phyloP scores from a whole-genome alignment of 1,140 invertebrate genomes.

The Halesus radiatus region DNA sequence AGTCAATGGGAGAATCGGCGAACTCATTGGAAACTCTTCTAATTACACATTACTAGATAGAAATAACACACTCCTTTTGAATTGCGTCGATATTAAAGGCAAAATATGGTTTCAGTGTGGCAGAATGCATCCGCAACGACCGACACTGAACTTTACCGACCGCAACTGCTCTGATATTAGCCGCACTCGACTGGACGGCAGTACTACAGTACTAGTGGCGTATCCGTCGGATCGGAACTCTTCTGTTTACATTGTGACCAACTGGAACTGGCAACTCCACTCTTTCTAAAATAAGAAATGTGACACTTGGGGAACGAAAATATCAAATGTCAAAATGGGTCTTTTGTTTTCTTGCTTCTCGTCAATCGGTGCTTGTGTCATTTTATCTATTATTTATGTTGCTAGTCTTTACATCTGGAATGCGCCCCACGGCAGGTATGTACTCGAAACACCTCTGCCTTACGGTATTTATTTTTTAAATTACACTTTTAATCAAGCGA shows the following conservation, averaged over 20 bases:
- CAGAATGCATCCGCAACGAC: slow-evolving; percentile 36
- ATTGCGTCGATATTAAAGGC: slow-evolving; percentile 36
- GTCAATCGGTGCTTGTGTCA: slow-evolving; percentile 76
- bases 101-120: slow-evolving; percentile 48
- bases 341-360: slow-evolving; percentile 37
- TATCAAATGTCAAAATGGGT: slow-evolving; percentile 48
- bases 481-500: slow-evolving; percentile 10
- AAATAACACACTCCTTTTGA: slow-evolving; percentile 28
- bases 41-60: slow-evolving; percentile 23
- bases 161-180: slow-evolving; percentile 48
- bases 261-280: slow-evolving; percentile 16
- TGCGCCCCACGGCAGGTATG: slow-evolving; percentile 79
- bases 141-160: slow-evolving; percentile 47
- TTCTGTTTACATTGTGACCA: slow-evolving; percentile 18
- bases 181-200: slow-evolving; percentile 23
- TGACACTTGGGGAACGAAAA: slow-evolving; percentile 45
- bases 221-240: no score
- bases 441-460: slow-evolving; percentile 21
- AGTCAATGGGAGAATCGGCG: slow-evolving; percentile 62
- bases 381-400: slow-evolving; percentile 83
- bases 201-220: no score
- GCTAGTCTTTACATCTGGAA: slow-evolving; percentile 89
- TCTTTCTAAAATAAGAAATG: slow-evolving; percentile 42
- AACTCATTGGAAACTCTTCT: slow-evolving; percentile 54
- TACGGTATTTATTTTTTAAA: not conserved